A percentile compares a stretch with the other conserved stretches of the same genome.
Conservation (phyloP, 2,797 vertebrate genomes). For the Pelobates cultripes region DNA sequence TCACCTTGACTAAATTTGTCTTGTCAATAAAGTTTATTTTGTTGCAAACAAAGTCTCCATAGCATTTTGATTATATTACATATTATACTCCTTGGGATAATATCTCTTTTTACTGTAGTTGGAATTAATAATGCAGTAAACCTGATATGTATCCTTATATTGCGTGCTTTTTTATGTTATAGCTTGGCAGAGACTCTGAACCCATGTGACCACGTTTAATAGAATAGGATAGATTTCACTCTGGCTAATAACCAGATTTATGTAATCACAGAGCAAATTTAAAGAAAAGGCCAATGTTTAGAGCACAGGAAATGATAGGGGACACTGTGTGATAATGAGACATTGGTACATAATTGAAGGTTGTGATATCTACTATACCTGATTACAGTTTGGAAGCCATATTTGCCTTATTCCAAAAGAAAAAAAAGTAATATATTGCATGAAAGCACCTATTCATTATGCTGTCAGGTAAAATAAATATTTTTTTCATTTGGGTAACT, state of each 20-base stretch:
- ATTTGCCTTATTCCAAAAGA: neutral
- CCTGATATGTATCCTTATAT: no score
- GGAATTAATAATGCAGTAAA: no score
- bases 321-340: neutral
- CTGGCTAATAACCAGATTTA: neutral
- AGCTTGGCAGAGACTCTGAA: neutral
- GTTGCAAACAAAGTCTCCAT: no score
- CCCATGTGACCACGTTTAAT: neutral
- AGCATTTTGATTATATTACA: no score
- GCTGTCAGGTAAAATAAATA: neutral
- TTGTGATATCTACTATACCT: no score
- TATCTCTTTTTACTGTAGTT: no score
- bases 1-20: no score
- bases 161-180: neutral
- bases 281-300: neutral
- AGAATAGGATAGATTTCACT: neutral
- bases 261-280: neutral
- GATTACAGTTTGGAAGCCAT: neutral
- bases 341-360: neutral
- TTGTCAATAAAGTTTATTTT: no score
- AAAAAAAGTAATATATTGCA: no score
- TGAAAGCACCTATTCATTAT: slow-evolving; percentile 15
- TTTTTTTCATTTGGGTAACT: neutral
- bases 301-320: neutral
- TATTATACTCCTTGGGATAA: no score